Percentiles rank a stretch among this genome's conserved stretches.
These are phyloP conservation scores for Chionomys nivalis DNA, from an alignment of 2,113 vertebrate species.

Conservation along the genomic window DNA sequence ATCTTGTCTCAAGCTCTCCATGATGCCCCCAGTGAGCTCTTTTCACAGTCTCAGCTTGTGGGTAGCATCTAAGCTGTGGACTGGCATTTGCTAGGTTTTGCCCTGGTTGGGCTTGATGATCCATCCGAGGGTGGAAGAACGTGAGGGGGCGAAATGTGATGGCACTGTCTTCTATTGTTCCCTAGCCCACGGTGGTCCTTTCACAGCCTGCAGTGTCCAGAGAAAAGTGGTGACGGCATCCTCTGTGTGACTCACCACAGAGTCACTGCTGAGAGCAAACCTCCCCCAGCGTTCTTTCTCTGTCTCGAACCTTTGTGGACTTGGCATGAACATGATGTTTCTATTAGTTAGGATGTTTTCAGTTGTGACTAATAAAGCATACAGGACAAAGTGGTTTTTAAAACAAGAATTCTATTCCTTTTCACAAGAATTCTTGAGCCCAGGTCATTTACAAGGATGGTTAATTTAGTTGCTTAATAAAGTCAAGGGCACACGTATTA, in stretches of 20 bases:
- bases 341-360: neutral
- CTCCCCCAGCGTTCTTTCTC: neutral
- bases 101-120: neutral
- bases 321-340: neutral
- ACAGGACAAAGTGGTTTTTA: neutral
- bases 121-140: slow-evolving; percentile 30
- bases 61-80: neutral
- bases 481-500: neutral
- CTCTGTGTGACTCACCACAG: neutral
- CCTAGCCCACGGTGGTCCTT: neutral
- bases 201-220: neutral
- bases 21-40: neutral
- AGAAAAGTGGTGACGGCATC: neutral
- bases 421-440: neutral
- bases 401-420: neutral
- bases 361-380: slow-evolving; percentile 21
- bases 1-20: neutral
- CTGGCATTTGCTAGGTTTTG: neutral
- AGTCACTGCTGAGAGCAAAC: neutral
- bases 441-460: neutral
- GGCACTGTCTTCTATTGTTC: neutral
- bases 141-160: slow-evolving; percentile 14
- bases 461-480: slow-evolving; percentile 37
- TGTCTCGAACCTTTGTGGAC: neutral
- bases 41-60: neutral